phyloP scores from a whole-genome alignment of 2,888 invertebrate genomes.

The Troglohyphantes excavatus region DNA sequence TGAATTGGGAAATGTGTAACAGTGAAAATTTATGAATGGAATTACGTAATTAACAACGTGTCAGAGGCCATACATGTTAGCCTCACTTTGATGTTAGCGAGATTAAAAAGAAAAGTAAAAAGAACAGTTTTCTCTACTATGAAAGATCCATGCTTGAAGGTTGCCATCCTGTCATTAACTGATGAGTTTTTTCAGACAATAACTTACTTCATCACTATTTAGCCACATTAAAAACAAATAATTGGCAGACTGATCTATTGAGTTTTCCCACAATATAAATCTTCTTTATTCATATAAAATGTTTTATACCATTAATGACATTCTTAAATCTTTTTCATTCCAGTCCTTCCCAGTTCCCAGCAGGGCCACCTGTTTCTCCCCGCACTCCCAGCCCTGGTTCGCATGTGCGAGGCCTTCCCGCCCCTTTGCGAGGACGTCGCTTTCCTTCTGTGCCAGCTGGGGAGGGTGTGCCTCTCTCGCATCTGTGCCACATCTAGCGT shows the following conservation, averaged over 20 bases:
- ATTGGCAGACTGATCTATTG: neutral
- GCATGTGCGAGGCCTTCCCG: conserved; percentile 95
- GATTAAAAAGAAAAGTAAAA: too few relatives aligned
- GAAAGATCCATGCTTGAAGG: too few relatives aligned
- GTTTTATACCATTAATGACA: neutral
- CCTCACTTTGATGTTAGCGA: too few relatives aligned
- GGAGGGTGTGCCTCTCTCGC: conserved; percentile 92
- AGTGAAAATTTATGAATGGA: too few relatives aligned
- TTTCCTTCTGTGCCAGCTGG: conserved; percentile 91
- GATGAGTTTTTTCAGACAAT: too few relatives aligned
- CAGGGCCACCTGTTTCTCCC: conserved; percentile 92
- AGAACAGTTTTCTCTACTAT: too few relatives aligned
- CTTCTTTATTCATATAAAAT: neutral
- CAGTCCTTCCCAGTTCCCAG: conserved; percentile 90
- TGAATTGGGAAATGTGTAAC: too few relatives aligned
- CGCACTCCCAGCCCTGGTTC: conserved; percentile 91
- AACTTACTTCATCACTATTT: too few relatives aligned
- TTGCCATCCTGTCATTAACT: too few relatives aligned
- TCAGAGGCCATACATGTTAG: too few relatives aligned
- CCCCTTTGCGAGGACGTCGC: conserved; percentile 94
- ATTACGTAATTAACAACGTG: too few relatives aligned
- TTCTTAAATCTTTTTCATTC: conserved; percentile 79
- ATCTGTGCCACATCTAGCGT: conserved; percentile 83
- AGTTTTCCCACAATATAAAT: neutral
- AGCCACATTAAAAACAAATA: neutral